phyloP scores from a whole-genome alignment of 2,797 vertebrate genomes.

The Saxicola maurus region DNA sequence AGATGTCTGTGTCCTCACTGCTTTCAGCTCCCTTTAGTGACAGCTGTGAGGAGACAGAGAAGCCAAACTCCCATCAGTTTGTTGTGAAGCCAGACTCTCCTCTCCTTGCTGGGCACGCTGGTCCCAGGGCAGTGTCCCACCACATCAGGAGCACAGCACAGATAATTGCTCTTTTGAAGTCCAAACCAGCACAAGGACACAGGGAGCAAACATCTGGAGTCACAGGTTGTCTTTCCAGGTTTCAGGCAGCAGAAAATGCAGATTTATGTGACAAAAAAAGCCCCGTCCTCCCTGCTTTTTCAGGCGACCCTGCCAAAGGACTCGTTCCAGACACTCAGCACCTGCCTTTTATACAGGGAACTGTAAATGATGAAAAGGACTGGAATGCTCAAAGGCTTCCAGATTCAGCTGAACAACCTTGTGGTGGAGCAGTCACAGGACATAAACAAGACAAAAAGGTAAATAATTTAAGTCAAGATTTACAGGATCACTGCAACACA shows the following conservation, averaged over 20 bases:
- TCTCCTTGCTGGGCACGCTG: not conserved
- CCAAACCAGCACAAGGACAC: not conserved
- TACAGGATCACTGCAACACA: not conserved
- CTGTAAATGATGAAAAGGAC: not conserved
- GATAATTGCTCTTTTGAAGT: constrained; percentile 73
- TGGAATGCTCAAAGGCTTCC: constrained; percentile 37
- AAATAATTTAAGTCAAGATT: not conserved
- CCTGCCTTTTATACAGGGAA: not conserved
- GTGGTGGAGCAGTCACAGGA: not conserved
- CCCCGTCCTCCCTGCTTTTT: not conserved
- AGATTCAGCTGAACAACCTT: not conserved
- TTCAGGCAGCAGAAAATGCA: not conserved
- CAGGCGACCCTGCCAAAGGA: not conserved
- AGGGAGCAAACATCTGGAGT: not conserved
- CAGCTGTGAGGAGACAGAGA: not conserved
- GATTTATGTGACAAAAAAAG: not conserved
- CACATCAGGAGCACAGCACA: constrained; percentile 72
- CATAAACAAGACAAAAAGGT: not conserved
- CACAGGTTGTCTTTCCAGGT: not conserved
- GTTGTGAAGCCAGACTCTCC: not conserved
- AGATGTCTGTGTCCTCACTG: not conserved
- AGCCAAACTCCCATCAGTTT: not conserved
- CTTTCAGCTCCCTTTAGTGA: not conserved
- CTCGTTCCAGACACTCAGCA: not conserved
- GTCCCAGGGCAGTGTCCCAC: not conserved